These are phyloP conservation scores for Papilio demoleus DNA, from an alignment of 2,888 invertebrate species.

Conservation along the genomic window DNA sequence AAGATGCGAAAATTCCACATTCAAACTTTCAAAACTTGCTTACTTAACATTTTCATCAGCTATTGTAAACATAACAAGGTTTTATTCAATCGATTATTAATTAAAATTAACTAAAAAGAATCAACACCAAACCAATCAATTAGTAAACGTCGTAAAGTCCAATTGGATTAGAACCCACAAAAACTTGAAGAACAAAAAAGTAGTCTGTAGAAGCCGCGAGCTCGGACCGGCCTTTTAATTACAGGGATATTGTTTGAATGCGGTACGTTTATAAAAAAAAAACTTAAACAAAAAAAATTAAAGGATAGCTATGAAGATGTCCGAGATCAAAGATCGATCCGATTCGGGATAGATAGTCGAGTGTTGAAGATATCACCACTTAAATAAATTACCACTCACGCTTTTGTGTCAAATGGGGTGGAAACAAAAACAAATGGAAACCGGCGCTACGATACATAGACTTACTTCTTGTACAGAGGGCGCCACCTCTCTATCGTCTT, in stretches of 20 bases:
- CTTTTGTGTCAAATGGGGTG: constrained; percentile 3
- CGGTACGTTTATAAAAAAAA: constrained; percentile 45
- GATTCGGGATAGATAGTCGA: constrained; percentile 27
- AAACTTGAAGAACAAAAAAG: constrained; percentile 51
- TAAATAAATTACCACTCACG: constrained; percentile 10
- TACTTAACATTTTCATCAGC: background rate
- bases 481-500: background rate
- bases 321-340: constrained; percentile 50
- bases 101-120: constrained; percentile 39
- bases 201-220: constrained; percentile 58
- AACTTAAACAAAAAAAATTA: constrained; percentile 55
- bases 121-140: constrained; percentile 68
- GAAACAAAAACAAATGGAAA: constrained; percentile 7
- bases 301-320: constrained; percentile 62
- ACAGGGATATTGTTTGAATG: constrained; percentile 68
- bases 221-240: constrained; percentile 70
- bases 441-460: background rate
- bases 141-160: constrained; percentile 65
- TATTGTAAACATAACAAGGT: background rate
- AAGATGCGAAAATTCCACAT: background rate
- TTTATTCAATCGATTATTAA: constrained; percentile 34
- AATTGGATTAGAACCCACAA: constrained; percentile 66
- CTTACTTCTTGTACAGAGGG: background rate
- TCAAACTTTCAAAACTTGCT: background rate
- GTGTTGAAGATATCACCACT: constrained; percentile 1